Base-by-base conservation (phyloP, 2,113 vertebrate species). In the Halichoerus grypus region DNA sequence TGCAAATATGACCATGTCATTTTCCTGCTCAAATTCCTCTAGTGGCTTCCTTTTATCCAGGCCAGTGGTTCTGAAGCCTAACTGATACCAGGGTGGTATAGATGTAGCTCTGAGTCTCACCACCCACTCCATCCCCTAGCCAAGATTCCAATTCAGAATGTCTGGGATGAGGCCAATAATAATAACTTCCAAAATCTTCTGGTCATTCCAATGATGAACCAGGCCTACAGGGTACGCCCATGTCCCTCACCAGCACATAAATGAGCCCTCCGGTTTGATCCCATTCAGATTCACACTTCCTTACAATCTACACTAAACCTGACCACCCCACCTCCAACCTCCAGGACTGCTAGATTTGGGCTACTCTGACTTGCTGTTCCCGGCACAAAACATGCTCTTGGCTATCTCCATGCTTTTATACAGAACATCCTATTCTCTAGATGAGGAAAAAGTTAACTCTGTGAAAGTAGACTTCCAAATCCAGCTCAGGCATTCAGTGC, bases 311-410 rank as follows among this genome's bases (percentile, higher is more conserved):
- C 7, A 22, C 26, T 65, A n/a, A 51, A 74, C 36, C 24, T 19
- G 1, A 39, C 33, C 13, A 11, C 21, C 15, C 67, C 9, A 28
- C 2, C 67, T 1, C 11, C 33, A 21, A 1, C 4, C 15, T 7
- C 21, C 0, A 63, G n/a, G 5, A 42, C 46, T 81, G 42, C 21
- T 15, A 0, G 15, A 39, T 77, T n/a, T 86, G 24, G 21, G 33
- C 46, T 42, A 28, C 59, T 24, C 28, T 42, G 5, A 86, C 3
- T 71, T 42, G 0, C 26, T 46, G 5, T 42, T 51, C 33, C 28
- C 8, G 83, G 13, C 13, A 46, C 21, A 55, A 21, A 18, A 14
- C 7, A 88, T 18, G 16, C 14, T 46, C 16, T 39, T 74, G 77
- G 39, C 4, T 15, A 28, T n/a, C 16, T 7, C 55, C 9, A 3